A percentile compares a stretch with the other conserved stretches of the same genome.
Conservation (phyloP, 2,113 vertebrate species). For the Osmerus mordax region DNA sequence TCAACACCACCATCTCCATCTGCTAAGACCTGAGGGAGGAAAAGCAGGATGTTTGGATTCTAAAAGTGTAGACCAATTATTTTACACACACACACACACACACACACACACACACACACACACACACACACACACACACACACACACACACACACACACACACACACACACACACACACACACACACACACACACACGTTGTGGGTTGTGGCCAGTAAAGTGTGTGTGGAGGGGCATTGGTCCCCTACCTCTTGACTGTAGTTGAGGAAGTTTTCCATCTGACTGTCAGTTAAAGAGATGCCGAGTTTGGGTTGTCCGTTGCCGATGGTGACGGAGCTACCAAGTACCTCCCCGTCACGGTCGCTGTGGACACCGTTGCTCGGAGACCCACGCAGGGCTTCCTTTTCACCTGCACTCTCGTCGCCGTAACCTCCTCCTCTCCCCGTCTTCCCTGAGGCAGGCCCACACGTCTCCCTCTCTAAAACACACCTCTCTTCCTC, state of each 20-base stretch:
- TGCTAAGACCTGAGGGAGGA: slow-evolving; percentile 45
- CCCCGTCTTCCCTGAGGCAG: neutral
- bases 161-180: slow-evolving; percentile 14
- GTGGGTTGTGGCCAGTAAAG: neutral
- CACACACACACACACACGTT: neutral
- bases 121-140: slow-evolving; percentile 13
- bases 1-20: slow-evolving; percentile 7
- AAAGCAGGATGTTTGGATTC: neutral
- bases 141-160: neutral
- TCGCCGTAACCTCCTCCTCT: neutral
- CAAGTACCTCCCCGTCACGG: neutral
- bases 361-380: neutral
- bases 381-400: neutral
- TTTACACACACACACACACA: neutral
- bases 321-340: neutral
- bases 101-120: slow-evolving; percentile 11
- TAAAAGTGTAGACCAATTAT: neutral
- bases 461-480: neutral
- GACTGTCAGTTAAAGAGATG: slow-evolving; percentile 86
- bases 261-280: slow-evolving; percentile 84
- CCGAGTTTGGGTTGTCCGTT: slow-evolving; percentile 57
- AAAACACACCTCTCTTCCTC: neutral
- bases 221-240: slow-evolving; percentile 18
- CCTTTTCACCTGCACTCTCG: neutral
- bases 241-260: slow-evolving; percentile 75